phyloP scores from a whole-genome alignment of 2,113 vertebrate genomes.

The Suricata suricatta region DNA sequence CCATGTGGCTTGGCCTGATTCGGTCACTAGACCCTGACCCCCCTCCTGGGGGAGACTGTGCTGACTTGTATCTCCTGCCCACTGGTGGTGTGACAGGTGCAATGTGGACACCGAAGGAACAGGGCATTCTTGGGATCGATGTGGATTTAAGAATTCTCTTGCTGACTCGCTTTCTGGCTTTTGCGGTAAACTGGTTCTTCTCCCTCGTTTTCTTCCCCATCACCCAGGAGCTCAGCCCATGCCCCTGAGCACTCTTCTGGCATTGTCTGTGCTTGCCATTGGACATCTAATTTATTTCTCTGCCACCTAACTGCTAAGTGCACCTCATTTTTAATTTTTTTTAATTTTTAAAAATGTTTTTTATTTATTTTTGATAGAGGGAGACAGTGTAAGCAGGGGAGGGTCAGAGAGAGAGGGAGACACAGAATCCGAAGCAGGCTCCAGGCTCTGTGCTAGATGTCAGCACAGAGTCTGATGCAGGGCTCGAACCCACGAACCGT shows the following conservation, averaged over 20 bases:
- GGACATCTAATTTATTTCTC: background rate
- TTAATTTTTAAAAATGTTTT: background rate
- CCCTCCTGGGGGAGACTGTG: fast-evolving
- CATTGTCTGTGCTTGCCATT: background rate
- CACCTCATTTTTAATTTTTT: background rate
- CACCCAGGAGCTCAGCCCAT: fast-evolving
- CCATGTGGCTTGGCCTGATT: fast-evolving
- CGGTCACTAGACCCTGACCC: fast-evolving
- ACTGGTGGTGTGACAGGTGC: fast-evolving
- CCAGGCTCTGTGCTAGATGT: too few species aligned
- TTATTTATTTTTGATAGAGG: too few species aligned
- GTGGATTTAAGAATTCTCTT: too few species aligned
- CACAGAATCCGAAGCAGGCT: too few species aligned
- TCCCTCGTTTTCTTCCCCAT: background rate
- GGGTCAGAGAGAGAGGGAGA: too few species aligned
- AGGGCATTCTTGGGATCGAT: fast-evolving
- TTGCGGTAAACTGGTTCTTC: background rate
- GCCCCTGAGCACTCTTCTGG: fast-evolving
- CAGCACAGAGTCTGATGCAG: too few species aligned
- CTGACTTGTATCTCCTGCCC: fast-evolving
- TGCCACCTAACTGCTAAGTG: background rate
- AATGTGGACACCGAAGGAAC: fast-evolving
- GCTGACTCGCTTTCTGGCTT: background rate
- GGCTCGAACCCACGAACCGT: too few species aligned
- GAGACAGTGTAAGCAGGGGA: too few species aligned